phyloP scores from a whole-genome alignment of 2,113 vertebrate genomes.

The Barbus barbus region DNA sequence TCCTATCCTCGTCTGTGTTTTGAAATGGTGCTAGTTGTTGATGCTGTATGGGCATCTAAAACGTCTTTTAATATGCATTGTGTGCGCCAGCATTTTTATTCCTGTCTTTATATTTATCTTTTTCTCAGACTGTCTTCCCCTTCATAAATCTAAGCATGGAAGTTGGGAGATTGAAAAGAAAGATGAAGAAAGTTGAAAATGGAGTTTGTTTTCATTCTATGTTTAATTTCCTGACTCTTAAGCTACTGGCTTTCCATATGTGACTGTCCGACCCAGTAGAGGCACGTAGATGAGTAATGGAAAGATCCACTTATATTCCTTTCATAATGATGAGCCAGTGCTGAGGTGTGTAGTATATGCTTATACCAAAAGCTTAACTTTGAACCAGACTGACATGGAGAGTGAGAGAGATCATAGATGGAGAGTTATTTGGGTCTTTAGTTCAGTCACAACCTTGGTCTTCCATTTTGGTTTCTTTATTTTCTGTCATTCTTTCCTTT shows the following conservation, averaged over 20 bases:
- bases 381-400: constrained; percentile 31
- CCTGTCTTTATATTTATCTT: constrained; percentile 2
- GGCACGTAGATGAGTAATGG: constrained; percentile 51
- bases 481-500: neutral
- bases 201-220: constrained; percentile 93
- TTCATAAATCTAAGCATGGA: constrained; percentile 61
- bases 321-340: constrained; percentile 26
- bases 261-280: constrained; percentile 68
- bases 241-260: constrained; percentile 82
- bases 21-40: neutral
- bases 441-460: constrained; percentile 18
- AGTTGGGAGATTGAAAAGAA: constrained; percentile 80
- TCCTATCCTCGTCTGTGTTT: neutral
- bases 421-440: constrained; percentile 31
- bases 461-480: neutral
- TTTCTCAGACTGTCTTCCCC: constrained; percentile 34
- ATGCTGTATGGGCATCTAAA: neutral
- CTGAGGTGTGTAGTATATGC: constrained; percentile 33
- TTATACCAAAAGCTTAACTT: constrained; percentile 34
- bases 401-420: constrained; percentile 12
- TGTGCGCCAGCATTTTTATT: neutral
- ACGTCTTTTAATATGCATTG: neutral
- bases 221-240: constrained; percentile 97
- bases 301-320: constrained; percentile 46
- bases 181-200: constrained; percentile 81